Percentiles rank a stretch among this genome's conserved stretches.
Evolutionary conservation across 2,888 invertebrate genomes (phyloP).

Genomic region (Protodeltote pygarga): DNA sequence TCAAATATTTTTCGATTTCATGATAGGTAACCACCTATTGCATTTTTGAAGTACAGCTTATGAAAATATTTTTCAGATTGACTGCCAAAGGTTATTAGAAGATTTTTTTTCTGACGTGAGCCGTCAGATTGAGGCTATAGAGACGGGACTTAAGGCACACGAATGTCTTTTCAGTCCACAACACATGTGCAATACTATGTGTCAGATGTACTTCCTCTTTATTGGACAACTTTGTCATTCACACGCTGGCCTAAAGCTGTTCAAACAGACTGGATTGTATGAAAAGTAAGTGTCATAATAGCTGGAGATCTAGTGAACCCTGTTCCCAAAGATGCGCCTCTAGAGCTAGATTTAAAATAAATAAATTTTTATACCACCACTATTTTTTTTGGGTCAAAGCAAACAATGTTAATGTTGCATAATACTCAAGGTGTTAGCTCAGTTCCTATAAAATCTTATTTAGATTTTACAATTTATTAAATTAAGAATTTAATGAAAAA

Average conservation of each 20-base stretch:
- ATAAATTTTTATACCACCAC: too few species aligned
- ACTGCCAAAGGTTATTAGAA: conserved; percentile 90
- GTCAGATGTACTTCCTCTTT: conserved; percentile 97
- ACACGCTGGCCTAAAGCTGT: conserved; percentile 89
- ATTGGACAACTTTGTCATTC: conserved; percentile 94
- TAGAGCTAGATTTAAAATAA: too few species aligned
- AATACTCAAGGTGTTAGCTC: too few species aligned
- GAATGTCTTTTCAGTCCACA: conserved; percentile 96
- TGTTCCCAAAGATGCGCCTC: too few species aligned
- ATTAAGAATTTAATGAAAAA: too few species aligned
- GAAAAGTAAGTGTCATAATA: conserved; percentile 87
- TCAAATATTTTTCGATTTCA: too few species aligned
- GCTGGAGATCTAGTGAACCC: background rate
- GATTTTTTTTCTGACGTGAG: conserved; percentile 94
- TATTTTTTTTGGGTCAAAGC: too few species aligned
- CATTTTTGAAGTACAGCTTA: too few species aligned
- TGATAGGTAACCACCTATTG: too few species aligned
- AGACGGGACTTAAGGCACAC: conserved; percentile 91
- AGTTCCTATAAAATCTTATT: too few species aligned
- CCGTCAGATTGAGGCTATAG: conserved; percentile 90
- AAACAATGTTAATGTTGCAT: too few species aligned
- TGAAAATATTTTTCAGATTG: conserved; percentile 82
- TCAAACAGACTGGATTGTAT: conserved; percentile 92
- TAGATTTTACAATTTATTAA: too few species aligned
- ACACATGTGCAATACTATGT: conserved; percentile 95